Evolutionary conservation across 2,113 vertebrate genomes (phyloP), one percentile per base, ranked within the genome.

Genomic region (Puntigrus tetrazona): DNA sequence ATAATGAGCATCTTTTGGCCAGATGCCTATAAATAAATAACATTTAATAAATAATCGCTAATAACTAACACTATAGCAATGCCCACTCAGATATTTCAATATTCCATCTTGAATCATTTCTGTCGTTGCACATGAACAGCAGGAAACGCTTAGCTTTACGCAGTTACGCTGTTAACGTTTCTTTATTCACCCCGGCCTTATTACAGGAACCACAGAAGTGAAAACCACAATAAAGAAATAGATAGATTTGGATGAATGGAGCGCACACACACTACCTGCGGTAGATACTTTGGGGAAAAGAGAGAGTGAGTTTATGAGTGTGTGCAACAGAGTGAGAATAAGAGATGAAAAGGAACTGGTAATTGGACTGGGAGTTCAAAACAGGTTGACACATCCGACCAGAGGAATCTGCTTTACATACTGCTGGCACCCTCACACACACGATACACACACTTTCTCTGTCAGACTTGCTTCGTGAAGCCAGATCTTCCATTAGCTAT

Each of bases 321-420:
- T 72, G 84, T 61, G 27, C 50, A 79, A 61, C 50, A 34, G 47
- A 43, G 59, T 76, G 82, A 76, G 47, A 77, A 79, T 50, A 67
- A 81, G 55, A 73, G 81, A 88, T 88, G 83, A 88, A 88, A 84
- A 87, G 81, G 78, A 82, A 78, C 55, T 77, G 72, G 84, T 89
- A 89, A 89, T 89, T 89, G 86, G 88, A 65, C 84, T 84, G 86
- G 77, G 84, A 86, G 77, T 87, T 84, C 41, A 73, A 81, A 84
- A 87, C 88, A 87, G 84, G 86, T 89, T 87, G 84, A 89, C 88
- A 87, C 74, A 84, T 87, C 81, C 52, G 50, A 86, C 88, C 84
- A 86, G 50, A 89, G 84, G 73, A 89, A 86, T 78, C 84, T 59
- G 74, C 81, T 87, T 86, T 87, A 84, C 81, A 87, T 88, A 86